Evolutionary conservation across 2,113 vertebrate species (phyloP), one percentile per base, ranked within the genome.

Genomic region (Nestor notabilis): DNA sequence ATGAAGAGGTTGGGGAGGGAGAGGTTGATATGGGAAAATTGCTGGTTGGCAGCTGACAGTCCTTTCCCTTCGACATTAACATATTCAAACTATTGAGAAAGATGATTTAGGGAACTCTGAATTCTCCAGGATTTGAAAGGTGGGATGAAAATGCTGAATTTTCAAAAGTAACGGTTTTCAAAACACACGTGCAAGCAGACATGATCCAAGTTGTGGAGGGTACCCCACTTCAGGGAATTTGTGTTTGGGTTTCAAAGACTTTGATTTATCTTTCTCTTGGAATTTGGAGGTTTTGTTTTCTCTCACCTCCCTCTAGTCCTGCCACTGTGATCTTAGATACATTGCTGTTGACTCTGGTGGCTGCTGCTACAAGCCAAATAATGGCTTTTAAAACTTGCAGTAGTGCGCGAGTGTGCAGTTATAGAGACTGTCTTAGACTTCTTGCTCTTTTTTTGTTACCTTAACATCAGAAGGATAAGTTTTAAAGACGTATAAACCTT

Each of bases 11-110:
- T 91, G 49, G 83, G 55, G 64, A 65, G 15, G 50, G 61, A 90
- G 44, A 50, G 0, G 0, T 15, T 82, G 66, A 5, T 13, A 1
- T 9, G 37, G 68, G 55, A 2, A 20, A 77, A 70, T 29, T 86
- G 58, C 39, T 69, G 78, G 13, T 3, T 91, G 65, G 35, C 39
- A 90, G 58, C 68, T 31, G 39, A 23, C 25, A 41, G 46, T 7
- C 31, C 6, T 84, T 69, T 46, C 12, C 31, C 27, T 44, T 20
- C 41, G 5, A 14, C 2, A 10, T 15, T 90, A 37, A 39, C 28
- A 28, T 65, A 25, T 4, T 58, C 8, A 58, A 11, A 74, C 5
- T 50, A 1, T 8, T 39, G 46, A 49, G 27, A 46, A 39, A n/a
- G 60, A 2, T 13, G 25, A 2, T 58, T 25, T 39, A 14, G 47